These are phyloP conservation scores for Vultur gryphus DNA, from an alignment of 2,797 vertebrate species.

Conservation along the genomic window DNA sequence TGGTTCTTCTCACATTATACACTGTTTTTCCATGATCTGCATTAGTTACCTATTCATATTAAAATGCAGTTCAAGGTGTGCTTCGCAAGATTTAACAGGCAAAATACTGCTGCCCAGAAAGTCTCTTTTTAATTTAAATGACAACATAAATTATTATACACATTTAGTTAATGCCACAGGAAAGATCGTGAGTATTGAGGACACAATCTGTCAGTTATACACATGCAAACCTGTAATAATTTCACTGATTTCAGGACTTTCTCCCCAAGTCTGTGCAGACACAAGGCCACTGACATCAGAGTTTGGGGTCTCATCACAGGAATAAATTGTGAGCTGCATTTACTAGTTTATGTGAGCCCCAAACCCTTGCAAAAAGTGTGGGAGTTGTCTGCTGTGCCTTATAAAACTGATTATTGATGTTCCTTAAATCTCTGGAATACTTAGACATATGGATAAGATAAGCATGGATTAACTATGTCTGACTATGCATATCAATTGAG, in stretches of 20 bases:
- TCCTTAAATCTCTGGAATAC: slow-evolving; percentile 48
- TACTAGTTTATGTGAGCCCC: not conserved
- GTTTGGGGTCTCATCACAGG: not conserved
- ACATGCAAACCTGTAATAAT: not conserved
- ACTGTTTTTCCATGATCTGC: not conserved
- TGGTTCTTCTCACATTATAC: not conserved
- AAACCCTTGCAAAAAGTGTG: not conserved
- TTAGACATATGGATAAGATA: slow-evolving; percentile 53
- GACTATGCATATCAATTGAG: slow-evolving; percentile 64
- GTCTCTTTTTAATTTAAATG: slow-evolving; percentile 36
- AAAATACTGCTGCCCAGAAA: slow-evolving; percentile 16
- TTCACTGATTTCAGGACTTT: not conserved
- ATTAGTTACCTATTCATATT: slow-evolving; percentile 18
- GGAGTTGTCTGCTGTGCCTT: not conserved
- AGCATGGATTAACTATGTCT: slow-evolving; percentile 62
- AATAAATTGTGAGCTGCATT: not conserved
- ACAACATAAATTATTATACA: slow-evolving; percentile 13
- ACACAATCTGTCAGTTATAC: not conserved
- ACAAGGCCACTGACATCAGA: not conserved
- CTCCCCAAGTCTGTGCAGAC: not conserved
- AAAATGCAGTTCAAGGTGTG: slow-evolving; percentile 13
- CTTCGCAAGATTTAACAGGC: slow-evolving; percentile 8
- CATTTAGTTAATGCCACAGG: not conserved
- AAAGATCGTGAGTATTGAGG: not conserved
- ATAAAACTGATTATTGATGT: slow-evolving; percentile 14